A percentile compares a stretch with the other conserved stretches of the same genome.
phyloP scores from a whole-genome alignment of 2,113 vertebrate genomes.

The Pollachius pollachius region DNA sequence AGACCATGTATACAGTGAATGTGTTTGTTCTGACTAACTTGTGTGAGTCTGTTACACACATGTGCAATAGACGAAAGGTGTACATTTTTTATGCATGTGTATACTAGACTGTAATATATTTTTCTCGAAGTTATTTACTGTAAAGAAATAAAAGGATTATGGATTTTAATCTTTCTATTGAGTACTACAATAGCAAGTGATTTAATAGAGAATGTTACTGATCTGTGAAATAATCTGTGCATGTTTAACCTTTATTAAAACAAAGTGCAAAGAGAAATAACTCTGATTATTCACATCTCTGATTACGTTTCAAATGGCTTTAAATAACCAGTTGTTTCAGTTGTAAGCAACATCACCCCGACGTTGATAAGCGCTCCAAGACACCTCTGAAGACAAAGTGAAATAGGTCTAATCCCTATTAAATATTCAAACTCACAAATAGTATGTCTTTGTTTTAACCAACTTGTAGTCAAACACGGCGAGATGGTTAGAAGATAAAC shows the following conservation, averaged over 20 bases:
- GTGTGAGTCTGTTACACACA: not conserved
- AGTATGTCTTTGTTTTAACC: too few relatives aligned
- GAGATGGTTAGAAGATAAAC: too few relatives aligned
- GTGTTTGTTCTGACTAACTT: constrained; percentile 4
- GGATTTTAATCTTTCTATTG: constrained; percentile 68
- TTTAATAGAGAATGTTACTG: constrained; percentile 34
- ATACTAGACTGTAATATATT: constrained; percentile 78
- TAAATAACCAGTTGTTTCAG: too few relatives aligned
- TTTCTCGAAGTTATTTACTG: constrained; percentile 66
- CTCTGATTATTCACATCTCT: too few relatives aligned
- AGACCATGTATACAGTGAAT: too few relatives aligned
- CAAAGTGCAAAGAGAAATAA: not conserved
- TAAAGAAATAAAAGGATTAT: constrained; percentile 61
- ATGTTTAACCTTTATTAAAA: not conserved
- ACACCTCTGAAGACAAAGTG: too few relatives aligned
- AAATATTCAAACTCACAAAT: too few relatives aligned
- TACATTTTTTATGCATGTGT: constrained; percentile 66
- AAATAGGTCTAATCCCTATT: too few relatives aligned
- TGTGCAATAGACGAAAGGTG: constrained; percentile 23
- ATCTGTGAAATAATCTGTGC: not conserved
- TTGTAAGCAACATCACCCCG: too few relatives aligned
- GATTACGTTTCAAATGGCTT: too few relatives aligned
- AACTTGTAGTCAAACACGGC: too few relatives aligned
- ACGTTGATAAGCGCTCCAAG: too few relatives aligned
- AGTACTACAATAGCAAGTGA: constrained; percentile 43